Evolutionary conservation across 2,797 vertebrate genomes (phyloP).

Genomic region (Cyclura pinguis): DNA sequence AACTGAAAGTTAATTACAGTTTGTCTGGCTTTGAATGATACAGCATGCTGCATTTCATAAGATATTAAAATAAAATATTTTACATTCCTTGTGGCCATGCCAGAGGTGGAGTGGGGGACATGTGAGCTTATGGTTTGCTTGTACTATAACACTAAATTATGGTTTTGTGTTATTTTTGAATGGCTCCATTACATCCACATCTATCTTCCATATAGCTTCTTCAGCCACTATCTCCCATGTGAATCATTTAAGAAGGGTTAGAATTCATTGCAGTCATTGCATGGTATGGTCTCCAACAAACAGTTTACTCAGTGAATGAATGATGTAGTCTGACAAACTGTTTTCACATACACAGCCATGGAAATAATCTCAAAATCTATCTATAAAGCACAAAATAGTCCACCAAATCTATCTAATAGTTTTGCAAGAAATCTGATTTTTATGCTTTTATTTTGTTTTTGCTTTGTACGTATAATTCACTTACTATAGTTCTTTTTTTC

Average conservation of each 20-base stretch:
- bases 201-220: background rate
- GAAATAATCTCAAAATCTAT: background rate
- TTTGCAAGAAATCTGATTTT: too few relatives aligned
- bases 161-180: background rate
- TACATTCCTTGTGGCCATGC: background rate
- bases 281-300: background rate
- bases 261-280: background rate
- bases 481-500: background rate
- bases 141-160: background rate
- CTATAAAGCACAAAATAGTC: background rate
- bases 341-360: background rate
- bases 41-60: background rate
- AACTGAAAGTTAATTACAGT: background rate
- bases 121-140: background rate
- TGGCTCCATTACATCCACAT: background rate
- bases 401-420: background rate
- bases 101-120: background rate
- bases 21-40: background rate
- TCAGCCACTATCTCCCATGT: background rate
- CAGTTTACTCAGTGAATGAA: background rate
- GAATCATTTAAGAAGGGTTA: background rate
- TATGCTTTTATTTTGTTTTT: background rate
- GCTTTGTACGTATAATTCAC: background rate
- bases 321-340: background rate
- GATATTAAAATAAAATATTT: background rate